A percentile compares a stretch with the other conserved stretches of the same genome.
Evolutionary conservation across 2,797 vertebrate species (phyloP).

Genomic region (Selene dorsalis): DNA sequence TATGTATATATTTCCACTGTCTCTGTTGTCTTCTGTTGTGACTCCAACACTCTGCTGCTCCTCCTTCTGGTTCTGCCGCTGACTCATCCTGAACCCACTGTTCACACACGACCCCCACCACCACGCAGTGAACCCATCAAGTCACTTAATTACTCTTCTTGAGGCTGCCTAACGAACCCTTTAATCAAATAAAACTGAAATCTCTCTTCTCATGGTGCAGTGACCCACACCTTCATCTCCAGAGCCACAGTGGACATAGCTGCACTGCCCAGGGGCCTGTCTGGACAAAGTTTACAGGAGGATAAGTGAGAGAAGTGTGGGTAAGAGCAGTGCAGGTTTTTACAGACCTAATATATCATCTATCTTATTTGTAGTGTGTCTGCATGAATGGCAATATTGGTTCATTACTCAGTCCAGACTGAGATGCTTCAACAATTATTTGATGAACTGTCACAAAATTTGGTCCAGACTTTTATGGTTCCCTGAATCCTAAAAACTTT

Average conservation of each 20-base stretch:
- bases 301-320: conserved; percentile 1
- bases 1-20: no score
- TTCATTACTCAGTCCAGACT: background rate
- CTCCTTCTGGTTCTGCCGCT: conserved; percentile 9
- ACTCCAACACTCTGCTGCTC: conserved; percentile 1
- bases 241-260: background rate
- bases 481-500: background rate
- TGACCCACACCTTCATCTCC: conserved; percentile 11
- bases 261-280: background rate
- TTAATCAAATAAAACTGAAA: conserved; percentile 68
- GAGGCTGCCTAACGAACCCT: conserved; percentile 67
- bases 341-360: background rate
- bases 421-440: background rate
- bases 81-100: conserved; percentile 22
- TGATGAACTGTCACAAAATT: background rate
- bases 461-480: background rate
- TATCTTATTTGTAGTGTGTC: background rate
- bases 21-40: background rate
- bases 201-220: conserved; percentile 24
- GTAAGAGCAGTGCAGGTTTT: conserved; percentile 20
- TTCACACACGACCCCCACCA: conserved; percentile 10
- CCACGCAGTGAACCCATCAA: conserved; percentile 56
- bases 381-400: background rate
- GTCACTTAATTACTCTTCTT: conserved; percentile 68
- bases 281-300: conserved; percentile 24